phyloP scores from a whole-genome alignment of 2,797 vertebrate genomes.

The Helicolenus hilgendorfi region DNA sequence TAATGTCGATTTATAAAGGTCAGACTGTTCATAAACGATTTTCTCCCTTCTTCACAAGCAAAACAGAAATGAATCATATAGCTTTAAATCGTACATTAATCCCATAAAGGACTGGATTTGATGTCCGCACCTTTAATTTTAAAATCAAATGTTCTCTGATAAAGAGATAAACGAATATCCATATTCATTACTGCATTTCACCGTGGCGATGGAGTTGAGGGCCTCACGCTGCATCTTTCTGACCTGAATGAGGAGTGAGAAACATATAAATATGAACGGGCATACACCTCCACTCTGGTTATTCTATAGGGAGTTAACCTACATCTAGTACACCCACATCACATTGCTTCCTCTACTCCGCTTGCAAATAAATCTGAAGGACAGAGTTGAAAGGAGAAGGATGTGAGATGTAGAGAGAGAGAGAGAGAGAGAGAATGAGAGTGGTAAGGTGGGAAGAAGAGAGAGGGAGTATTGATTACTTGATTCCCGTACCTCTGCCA shows the following conservation, averaged over 20 bases:
- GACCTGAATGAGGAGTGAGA: slow-evolving; percentile 49
- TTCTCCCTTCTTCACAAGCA: background rate
- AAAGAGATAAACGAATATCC: slow-evolving; percentile 1
- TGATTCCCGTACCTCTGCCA: slow-evolving; percentile 87
- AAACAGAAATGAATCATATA: background rate
- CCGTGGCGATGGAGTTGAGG: background rate
- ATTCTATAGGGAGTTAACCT: slow-evolving; percentile 79
- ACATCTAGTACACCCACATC: slow-evolving; percentile 74
- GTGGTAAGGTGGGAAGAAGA: slow-evolving; percentile 64
- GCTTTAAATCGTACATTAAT: background rate
- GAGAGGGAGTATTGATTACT: slow-evolving; percentile 87
- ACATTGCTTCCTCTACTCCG: slow-evolving; percentile 66
- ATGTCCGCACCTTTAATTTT: background rate
- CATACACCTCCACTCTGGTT: slow-evolving; percentile 63
- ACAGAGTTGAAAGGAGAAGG: slow-evolving; percentile 60
- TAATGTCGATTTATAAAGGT: background rate
- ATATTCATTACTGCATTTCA: slow-evolving; percentile 27
- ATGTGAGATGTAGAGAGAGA: slow-evolving; percentile 11
- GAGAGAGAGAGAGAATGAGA: slow-evolving; percentile 45
- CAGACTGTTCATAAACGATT: background rate
- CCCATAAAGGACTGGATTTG: background rate
- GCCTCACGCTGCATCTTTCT: slow-evolving; percentile 31
- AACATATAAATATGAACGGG: slow-evolving; percentile 63
- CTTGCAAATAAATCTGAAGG: slow-evolving; percentile 79
- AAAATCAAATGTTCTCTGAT: background rate